Conservation (phyloP, 2,888 invertebrate species). For the Ethmia dodecea region DNA sequence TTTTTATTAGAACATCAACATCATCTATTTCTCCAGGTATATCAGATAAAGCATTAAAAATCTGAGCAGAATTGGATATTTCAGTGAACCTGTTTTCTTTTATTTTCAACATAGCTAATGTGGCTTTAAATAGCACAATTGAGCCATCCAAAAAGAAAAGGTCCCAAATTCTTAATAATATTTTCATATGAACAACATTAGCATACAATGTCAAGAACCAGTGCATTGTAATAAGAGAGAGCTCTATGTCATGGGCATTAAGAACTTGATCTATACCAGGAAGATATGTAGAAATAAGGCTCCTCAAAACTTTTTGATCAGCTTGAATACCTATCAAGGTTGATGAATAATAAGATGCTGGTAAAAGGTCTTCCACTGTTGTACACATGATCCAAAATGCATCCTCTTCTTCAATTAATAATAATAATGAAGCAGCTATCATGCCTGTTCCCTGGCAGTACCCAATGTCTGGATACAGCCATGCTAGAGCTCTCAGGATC, state of each 20-base stretch:
- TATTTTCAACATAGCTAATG: constrained; percentile 95
- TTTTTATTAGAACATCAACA: constrained; percentile 90
- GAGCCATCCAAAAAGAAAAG: constrained; percentile 98
- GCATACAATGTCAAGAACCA: constrained; percentile 99
- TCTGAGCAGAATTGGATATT: constrained; percentile 97
- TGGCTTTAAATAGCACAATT: constrained; percentile 94
- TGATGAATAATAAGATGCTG: constrained; percentile 97
- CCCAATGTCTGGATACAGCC: constrained; percentile 96
- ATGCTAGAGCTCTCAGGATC: constrained; percentile 93
- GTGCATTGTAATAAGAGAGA: constrained; percentile 96
- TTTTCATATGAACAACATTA: constrained; percentile 97
- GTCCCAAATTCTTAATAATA: constrained; percentile 96
- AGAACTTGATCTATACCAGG: constrained; percentile 94
- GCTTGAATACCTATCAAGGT: constrained; percentile 96
- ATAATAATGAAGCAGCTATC: constrained; percentile 94
- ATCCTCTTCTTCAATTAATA: constrained; percentile 98
- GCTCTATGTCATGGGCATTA: constrained; percentile 95
- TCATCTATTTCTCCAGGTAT: constrained; percentile 96
- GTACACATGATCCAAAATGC: constrained; percentile 99
- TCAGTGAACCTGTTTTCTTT: constrained; percentile 84
- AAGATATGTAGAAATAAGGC: constrained; percentile 92
- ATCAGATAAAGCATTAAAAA: constrained; percentile 97
- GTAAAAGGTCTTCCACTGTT: constrained; percentile 98
- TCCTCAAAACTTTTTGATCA: constrained; percentile 96
- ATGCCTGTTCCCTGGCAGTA: constrained; percentile 93